A percentile compares a stretch with the other conserved stretches of the same genome.
Evolutionary conservation across 2,888 invertebrate species (phyloP).

Genomic region (Erebia aethiops): DNA sequence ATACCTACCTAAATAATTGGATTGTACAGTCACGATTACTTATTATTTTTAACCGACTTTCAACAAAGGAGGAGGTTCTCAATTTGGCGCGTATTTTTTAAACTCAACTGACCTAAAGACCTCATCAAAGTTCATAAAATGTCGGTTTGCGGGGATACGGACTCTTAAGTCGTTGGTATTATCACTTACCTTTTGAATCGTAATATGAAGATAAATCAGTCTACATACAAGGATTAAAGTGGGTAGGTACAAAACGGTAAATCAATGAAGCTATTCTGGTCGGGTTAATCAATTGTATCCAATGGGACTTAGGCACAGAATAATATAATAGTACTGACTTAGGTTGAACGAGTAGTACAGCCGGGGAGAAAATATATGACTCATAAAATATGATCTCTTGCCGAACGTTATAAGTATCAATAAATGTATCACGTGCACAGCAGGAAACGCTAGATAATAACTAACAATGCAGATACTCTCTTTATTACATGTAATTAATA

Average conservation of each 20-base stretch:
- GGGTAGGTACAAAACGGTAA: slow-evolving; percentile 71
- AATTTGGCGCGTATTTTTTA: too few species aligned
- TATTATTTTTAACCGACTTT: too few species aligned
- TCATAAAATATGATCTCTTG: neutral
- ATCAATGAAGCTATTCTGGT: slow-evolving; percentile 81
- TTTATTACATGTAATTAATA: neutral
- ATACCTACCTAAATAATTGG: too few species aligned
- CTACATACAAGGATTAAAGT: slow-evolving; percentile 63
- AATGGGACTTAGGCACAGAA: slow-evolving; percentile 69
- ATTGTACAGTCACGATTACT: too few species aligned
- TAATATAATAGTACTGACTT: too few species aligned
- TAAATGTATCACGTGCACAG: neutral
- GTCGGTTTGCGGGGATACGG: too few species aligned
- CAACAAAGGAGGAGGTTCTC: too few species aligned
- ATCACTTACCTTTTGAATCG: too few species aligned
- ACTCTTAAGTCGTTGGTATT: too few species aligned
- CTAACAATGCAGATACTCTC: too few species aligned
- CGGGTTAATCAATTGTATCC: slow-evolving; percentile 82
- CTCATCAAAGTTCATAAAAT: too few species aligned
- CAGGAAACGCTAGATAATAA: neutral
- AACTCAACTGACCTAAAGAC: too few species aligned
- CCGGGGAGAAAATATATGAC: slow-evolving; percentile 41
- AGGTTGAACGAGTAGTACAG: slow-evolving; percentile 61
- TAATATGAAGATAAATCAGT: neutral
- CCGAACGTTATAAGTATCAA: neutral